Evolutionary conservation across 2,113 vertebrate species (phyloP).

Genomic region (zebrafish (Danio rerio)): GRCz12tu NC_133179.1:10980501-10981000

Average conservation of each 20-base stretch:
- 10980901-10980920: too few species aligned
- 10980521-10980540: neutral
- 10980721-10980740: neutral
- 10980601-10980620: neutral
- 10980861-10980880: too few species aligned
- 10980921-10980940: too few species aligned
- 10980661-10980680: neutral
- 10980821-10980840: too few species aligned
- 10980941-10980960: too few species aligned
- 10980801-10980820: neutral
- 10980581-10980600: neutral
- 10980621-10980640: constrained; percentile 20
- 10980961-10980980: too few species aligned
- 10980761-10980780: neutral
- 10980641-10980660: neutral
- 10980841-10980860: too few species aligned
- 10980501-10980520: neutral
- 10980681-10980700: neutral
- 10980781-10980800: neutral
- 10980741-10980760: neutral
- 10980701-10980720: neutral
- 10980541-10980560: constrained; percentile 8
- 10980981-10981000: too few species aligned
- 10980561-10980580: neutral
- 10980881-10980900: too few species aligned